Evolutionary conservation across 1,140 invertebrate species (phyloP).

Genomic region (Sweltsa coloradensis): DNA sequence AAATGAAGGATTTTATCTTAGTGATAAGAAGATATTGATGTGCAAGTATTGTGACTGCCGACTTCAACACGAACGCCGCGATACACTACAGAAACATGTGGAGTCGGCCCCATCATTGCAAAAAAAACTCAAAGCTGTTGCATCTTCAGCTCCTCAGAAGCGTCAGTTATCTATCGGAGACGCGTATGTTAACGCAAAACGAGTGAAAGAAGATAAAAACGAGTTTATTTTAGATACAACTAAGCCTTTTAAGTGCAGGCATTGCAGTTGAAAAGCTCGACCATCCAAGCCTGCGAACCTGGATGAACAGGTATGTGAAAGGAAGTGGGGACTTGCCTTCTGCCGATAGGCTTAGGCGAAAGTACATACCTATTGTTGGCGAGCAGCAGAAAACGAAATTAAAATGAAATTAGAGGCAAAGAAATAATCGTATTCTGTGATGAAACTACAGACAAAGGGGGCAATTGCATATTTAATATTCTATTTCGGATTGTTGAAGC

Average conservation of each 20-base stretch:
- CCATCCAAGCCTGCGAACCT: neutral
- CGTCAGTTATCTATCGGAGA: too few species aligned
- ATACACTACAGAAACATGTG: too few species aligned
- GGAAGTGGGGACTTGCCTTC: neutral
- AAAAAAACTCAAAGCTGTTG: too few species aligned
- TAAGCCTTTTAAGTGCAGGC: neutral
- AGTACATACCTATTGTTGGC: neutral
- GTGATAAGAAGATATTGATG: too few species aligned
- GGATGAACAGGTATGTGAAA: neutral
- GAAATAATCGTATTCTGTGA: neutral
- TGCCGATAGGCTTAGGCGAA: neutral
- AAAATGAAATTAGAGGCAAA: neutral
- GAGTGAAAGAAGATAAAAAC: neutral
- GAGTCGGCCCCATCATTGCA: too few species aligned
- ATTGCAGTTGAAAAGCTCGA: conserved; percentile 1
- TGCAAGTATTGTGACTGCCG: too few species aligned
- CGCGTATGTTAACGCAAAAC: too few species aligned
- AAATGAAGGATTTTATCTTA: too few species aligned
- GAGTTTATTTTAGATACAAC: neutral
- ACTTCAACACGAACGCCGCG: too few species aligned
- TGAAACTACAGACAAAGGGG: neutral
- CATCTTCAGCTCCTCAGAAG: too few species aligned
- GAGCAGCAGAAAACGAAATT: neutral
- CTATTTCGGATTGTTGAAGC: neutral
- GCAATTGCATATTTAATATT: conserved; percentile 1